Evolutionary conservation across 1,140 invertebrate species (phyloP), one percentile per base, ranked within the genome.

Genomic region (Dendroctonus ponderosae): DNA sequence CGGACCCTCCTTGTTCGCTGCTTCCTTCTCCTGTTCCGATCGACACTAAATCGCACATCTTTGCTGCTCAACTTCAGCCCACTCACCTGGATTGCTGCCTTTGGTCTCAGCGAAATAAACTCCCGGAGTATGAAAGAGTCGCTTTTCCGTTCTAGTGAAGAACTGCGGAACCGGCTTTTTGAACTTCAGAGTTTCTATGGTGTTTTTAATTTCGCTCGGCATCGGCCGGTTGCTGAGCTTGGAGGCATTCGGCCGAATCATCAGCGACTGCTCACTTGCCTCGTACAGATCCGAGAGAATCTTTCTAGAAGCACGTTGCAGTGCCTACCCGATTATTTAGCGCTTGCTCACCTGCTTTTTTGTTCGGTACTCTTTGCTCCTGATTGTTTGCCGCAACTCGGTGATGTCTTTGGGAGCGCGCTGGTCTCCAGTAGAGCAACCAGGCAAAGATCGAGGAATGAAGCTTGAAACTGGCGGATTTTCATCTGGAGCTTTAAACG

Each of bases 211-310:
- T 56, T 67, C 65, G 6, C 9, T 26, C 6, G 65, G 58, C 41
- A 60, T 67, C 8, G 44, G 12, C 52, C 42, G 40, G 5, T n/a
- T 39, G 7, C 12, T 39, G 7, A 5, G 12, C 14, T 8, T 37
- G 5, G 26, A 7, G 6, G 9, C 14, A 15, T 12, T 54, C 4
- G 53, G 63, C 51, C 43, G 42, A 7, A 44, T 49, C 9, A 60
- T 57, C 6, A 66, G 42, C 6, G 48, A 66, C 39, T 60, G 7
- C 42, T 66, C 57, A 42, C 64, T 66, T 7, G 64, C 57, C 41
- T 48, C 11, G 51, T n/a, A 66, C n/a, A 66, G 57, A 66, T 66
- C 64, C 15, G 65, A 41, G 41, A 67, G 39, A 56, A 67, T 43
- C 65, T 67, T 67, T 59, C 65, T 67, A 61, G 58, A 53, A 39